Base-by-base conservation (phyloP, 2,797 vertebrate genomes). In the Sphenodon punctatus region DNA sequence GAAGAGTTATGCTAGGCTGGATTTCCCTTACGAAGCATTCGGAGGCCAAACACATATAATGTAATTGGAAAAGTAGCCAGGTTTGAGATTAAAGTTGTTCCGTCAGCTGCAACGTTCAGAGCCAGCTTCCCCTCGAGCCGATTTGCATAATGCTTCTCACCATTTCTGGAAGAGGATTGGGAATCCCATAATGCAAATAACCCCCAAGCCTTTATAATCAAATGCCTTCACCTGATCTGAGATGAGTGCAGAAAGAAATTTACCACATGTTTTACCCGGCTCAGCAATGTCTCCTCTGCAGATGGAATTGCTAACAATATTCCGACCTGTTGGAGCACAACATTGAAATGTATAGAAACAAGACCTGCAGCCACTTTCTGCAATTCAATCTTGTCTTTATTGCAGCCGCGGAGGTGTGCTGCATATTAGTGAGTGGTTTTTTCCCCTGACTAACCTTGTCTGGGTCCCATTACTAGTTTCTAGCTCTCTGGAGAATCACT, bases 291-390 rank as follows among this genome's bases (percentile, higher is more conserved):
- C 91, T 93, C 86, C 85, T 93, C 87, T 38, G 89, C 89, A 81
- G 85, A 77, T 55, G 3, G 91, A 92, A 94, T 92, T 93, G 93
- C 91, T 93, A 84, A 93, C 90, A 92, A 93, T 94, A 94, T 94
- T 93, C 92, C 92, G 87, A 94, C 92, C 93, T 94, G 92, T 89
- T 93, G 93, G 92, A 94, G 93, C 93, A 93, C 92, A 88, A 92
- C 93, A 90, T 92, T 88, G 92, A 81, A 93, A 93, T 78, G 79
- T 88, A 93, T 69, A 87, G 91, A 88, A 94, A 93, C 92, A 93
- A 89, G 93, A 94, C 92, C 92, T 51, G 91, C 89, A 93, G 92
- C 90, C 92, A 93, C 92, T 73, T 93, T 91, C 82, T 84, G 92
- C 91, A 93, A 93, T 94, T 92, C 92, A 93, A 92, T 93, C 92